Evolutionary conservation across 2,888 invertebrate genomes (phyloP).

Genomic region (Phaonia tiefii): DNA sequence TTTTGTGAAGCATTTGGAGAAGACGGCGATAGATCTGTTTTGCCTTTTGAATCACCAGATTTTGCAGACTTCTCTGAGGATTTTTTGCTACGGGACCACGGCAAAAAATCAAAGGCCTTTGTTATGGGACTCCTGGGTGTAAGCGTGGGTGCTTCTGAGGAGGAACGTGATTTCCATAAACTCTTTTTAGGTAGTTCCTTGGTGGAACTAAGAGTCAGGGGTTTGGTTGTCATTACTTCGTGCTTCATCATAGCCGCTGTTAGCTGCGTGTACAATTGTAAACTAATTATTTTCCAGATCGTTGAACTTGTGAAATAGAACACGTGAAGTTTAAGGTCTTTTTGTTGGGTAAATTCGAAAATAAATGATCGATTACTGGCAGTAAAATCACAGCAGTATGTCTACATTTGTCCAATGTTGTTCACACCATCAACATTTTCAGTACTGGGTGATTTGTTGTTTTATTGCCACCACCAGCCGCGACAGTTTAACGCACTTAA

Average conservation of each 20-base stretch:
- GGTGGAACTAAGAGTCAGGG: constrained; percentile 54
- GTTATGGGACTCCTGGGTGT: constrained; percentile 77
- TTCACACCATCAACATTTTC: constrained; percentile 20
- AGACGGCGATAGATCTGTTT: constrained; percentile 28
- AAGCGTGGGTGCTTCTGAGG: constrained; percentile 53
- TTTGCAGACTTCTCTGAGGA: constrained; percentile 48
- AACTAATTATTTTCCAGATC: neutral
- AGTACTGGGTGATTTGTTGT: neutral
- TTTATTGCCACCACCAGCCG: constrained; percentile 33
- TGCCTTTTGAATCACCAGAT: constrained; percentile 17
- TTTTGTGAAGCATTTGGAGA: neutral
- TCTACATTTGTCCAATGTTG: constrained; percentile 38
- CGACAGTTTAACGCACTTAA: neutral
- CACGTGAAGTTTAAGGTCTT: constrained; percentile 46
- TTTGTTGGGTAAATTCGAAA: neutral
- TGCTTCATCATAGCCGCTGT: constrained; percentile 74
- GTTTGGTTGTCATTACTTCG: constrained; percentile 69
- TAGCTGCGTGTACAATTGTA: neutral
- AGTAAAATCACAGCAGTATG: constrained; percentile 20
- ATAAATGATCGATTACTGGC: constrained; percentile 5
- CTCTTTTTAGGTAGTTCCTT: constrained; percentile 52
- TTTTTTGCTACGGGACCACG: constrained; percentile 77
- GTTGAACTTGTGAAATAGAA: constrained; percentile 30
- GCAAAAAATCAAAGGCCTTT: constrained; percentile 79
- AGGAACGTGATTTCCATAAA: constrained; percentile 66